Evolutionary conservation across 2,113 vertebrate species (phyloP).

Genomic region (Indicator indicator): DNA sequence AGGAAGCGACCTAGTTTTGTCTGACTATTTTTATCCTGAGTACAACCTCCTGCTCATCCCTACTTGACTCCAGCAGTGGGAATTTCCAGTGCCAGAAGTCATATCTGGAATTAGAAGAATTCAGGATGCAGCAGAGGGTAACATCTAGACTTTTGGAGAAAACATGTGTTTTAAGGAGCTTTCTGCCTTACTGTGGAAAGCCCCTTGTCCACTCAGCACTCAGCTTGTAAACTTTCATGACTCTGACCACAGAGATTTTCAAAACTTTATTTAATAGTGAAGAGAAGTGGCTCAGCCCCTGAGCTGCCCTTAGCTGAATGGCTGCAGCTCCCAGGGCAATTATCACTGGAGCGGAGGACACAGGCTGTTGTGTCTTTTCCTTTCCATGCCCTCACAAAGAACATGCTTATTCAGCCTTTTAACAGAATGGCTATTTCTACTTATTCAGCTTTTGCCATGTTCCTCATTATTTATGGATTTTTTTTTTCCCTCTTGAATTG

Average conservation of each 20-base stretch:
- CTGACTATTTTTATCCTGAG: neutral
- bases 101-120: neutral
- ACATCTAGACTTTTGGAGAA: neutral
- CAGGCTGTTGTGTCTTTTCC: constrained; percentile 14
- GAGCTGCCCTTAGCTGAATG: neutral
- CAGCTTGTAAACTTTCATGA: neutral
- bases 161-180: neutral
- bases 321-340: constrained; percentile 27
- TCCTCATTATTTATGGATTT: constrained; percentile 47
- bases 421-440: constrained; percentile 26
- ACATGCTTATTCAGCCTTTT: constrained; percentile 56
- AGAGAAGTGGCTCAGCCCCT: neutral
- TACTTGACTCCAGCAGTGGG: neutral
- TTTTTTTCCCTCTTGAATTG: constrained; percentile 17
- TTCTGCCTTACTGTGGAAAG: neutral
- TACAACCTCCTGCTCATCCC: neutral
- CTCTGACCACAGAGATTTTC: neutral
- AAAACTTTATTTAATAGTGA: neutral
- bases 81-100: neutral
- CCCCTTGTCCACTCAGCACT: neutral
- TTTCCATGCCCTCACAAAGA: constrained; percentile 30
- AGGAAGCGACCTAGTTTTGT: neutral
- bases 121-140: neutral
- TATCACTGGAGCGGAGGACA: constrained; percentile 1
- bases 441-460: constrained; percentile 60